These are phyloP conservation scores for Geococcyx californianus DNA, from an alignment of 2,113 vertebrate genomes.

Conservation along the genomic window DNA sequence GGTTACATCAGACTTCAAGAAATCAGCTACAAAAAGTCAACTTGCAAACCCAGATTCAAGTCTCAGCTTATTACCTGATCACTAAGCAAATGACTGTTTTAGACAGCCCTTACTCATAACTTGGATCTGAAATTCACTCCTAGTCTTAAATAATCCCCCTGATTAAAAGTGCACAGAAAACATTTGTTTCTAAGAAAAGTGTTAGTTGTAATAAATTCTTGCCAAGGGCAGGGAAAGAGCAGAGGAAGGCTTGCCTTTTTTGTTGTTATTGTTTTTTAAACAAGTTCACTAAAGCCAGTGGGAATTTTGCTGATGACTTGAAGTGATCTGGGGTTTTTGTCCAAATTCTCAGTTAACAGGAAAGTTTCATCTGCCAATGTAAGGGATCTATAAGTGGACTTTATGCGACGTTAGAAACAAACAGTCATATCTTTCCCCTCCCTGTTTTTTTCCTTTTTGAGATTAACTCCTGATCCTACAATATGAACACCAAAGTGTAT, in stretches of 20 bases:
- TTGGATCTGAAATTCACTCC: background rate
- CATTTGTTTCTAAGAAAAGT: background rate
- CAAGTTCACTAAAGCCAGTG: background rate
- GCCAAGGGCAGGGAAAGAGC: background rate
- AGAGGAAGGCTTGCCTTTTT: background rate
- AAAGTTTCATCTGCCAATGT: background rate
- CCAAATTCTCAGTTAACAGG: background rate
- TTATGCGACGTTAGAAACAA: background rate
- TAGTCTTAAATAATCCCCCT: background rate
- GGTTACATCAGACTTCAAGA: background rate
- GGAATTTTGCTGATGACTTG: background rate
- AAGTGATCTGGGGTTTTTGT: background rate
- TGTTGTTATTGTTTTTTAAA: background rate
- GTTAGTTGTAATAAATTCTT: background rate
- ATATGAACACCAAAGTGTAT: background rate
- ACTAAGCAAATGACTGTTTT: background rate
- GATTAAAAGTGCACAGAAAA: background rate
- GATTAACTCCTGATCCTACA: background rate
- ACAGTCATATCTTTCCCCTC: accelerated
- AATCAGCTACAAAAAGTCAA: background rate
- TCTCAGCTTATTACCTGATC: background rate
- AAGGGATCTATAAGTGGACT: background rate
- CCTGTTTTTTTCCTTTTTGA: background rate
- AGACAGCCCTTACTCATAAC: background rate
- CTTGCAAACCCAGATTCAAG: background rate